phyloP scores from a whole-genome alignment of 1,140 invertebrate species.

The Hypothenemus hampei region DNA sequence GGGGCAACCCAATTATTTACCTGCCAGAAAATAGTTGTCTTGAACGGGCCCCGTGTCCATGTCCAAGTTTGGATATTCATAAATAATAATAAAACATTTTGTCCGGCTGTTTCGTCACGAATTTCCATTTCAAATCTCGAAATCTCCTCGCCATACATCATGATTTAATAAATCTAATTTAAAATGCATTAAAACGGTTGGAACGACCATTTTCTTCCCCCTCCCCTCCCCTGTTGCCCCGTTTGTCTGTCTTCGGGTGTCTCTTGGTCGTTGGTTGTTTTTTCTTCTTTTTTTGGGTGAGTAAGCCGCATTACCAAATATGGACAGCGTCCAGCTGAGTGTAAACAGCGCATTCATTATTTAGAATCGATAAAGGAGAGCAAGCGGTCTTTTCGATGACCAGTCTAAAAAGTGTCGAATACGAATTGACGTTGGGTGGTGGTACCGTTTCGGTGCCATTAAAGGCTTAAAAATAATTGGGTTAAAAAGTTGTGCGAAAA shows the following conservation, averaged over 20 bases:
- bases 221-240: background rate
- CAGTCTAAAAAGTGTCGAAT: no score
- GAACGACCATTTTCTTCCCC: background rate
- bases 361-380: constrained; percentile 18
- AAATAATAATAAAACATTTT: constrained; percentile 11
- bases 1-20: background rate
- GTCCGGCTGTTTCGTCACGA: constrained; percentile 13
- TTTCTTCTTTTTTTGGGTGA: constrained; percentile 15
- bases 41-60: background rate
- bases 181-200: constrained; percentile 27
- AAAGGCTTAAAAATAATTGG: no score
- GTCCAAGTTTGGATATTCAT: constrained; percentile 5
- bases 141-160: constrained; percentile 18
- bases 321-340: constrained; percentile 16
- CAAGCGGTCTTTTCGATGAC: no score
- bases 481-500: no score
- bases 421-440: no score
- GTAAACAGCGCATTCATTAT: constrained; percentile 21
- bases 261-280: no score
- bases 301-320: constrained; percentile 23
- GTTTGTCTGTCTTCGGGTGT: no score
- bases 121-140: constrained; percentile 24
- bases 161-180: constrained; percentile 28
- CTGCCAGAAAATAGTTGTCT: background rate
- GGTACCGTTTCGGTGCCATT: no score